Evolutionary conservation across 92 coral and sea anemone species (phyloP), one percentile per base, ranked within the genome.

Genomic region (Heliopora coerulea): DNA sequence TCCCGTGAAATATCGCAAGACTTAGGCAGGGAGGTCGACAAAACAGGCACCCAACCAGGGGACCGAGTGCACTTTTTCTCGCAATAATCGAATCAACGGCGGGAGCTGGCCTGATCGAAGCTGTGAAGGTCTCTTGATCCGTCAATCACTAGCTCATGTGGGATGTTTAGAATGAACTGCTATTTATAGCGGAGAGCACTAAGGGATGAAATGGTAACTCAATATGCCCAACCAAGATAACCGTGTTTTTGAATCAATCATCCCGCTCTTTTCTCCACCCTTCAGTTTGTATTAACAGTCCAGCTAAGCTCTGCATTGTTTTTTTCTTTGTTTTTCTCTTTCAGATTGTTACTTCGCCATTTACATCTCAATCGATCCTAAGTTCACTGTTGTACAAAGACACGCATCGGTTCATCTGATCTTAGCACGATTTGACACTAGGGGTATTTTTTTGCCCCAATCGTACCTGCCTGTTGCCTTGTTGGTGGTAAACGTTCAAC

Each of bases 71-170:
- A 17, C 24, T 35, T 52, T 70, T 70, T 23, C 2, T 23, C 50
- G 58, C 77, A 70, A 49, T 30, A 70, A 70, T 30, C 37, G 63
- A 33, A 48, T 70, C 49, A 54, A 70, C 62, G 27, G 77, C 64
- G 50, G 74, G 62, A 49, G 77, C 4, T 52, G 30, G 21, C 8
- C 49, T 39, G 77, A 20, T n/a, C 3, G 34, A 37, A 8, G 35
- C 77, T 70, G 77, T 54, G 77, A 70, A 54, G 50, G 18, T 27
- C 77, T 54, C 77, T 70, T 70, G 46, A 70, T 70, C 61, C 62
- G 63, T 70, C 77, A 70, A 70, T 70, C 77, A 70, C 35, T 70
- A 70, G 63, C 77, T 70, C 77, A 32, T 52, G 77, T 70, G 77
- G 63, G 31, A 70, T 70, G 77, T 70, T 70, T 70, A 70, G 63